These are phyloP conservation scores for Archaeoteleia sp. DNA, from an alignment of 2,888 invertebrate species.

Conservation along the genomic window DNA sequence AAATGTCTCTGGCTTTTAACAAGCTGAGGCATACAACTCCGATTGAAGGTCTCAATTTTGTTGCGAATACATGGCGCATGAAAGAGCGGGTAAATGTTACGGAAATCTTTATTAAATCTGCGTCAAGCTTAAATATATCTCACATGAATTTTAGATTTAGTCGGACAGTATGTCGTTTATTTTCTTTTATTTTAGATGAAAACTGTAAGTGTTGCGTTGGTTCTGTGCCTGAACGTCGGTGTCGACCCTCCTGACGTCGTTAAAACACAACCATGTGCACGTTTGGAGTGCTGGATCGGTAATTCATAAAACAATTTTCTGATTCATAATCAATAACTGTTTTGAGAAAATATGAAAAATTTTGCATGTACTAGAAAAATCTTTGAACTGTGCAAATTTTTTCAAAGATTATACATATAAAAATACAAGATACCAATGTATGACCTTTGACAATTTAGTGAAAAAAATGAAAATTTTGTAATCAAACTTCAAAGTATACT, in stretches of 20 bases:
- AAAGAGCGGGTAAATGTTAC: conserved; percentile 89
- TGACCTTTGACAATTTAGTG: no score
- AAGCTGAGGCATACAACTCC: conserved; percentile 84
- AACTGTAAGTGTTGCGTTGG: conserved; percentile 98
- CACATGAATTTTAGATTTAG: background rate
- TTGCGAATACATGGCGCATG: conserved; percentile 91
- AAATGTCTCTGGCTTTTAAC: conserved; percentile 83
- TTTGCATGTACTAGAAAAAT: no score
- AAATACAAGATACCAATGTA: no score
- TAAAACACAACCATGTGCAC: conserved; percentile 97
- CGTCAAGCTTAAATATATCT: conserved; percentile 9
- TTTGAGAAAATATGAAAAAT: no score
- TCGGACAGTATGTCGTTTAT: conserved; percentile 8
- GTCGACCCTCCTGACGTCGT: conserved; percentile 99
- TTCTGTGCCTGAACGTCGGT: conserved; percentile 98
- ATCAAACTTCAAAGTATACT: no score
- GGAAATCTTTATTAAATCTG: conserved; percentile 9
- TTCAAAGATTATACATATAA: no score
- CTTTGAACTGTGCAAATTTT: no score
- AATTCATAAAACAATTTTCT: conserved; percentile 61
- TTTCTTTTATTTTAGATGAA: conserved; percentile 86
- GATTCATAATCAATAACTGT: conserved; percentile 7
- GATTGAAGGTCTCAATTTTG: conserved; percentile 81
- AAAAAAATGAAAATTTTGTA: no score
- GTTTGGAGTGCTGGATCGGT: conserved; percentile 98